These are phyloP conservation scores for Corydoras maculifer DNA, from an alignment of 2,113 vertebrate species.

Conservation along the genomic window DNA sequence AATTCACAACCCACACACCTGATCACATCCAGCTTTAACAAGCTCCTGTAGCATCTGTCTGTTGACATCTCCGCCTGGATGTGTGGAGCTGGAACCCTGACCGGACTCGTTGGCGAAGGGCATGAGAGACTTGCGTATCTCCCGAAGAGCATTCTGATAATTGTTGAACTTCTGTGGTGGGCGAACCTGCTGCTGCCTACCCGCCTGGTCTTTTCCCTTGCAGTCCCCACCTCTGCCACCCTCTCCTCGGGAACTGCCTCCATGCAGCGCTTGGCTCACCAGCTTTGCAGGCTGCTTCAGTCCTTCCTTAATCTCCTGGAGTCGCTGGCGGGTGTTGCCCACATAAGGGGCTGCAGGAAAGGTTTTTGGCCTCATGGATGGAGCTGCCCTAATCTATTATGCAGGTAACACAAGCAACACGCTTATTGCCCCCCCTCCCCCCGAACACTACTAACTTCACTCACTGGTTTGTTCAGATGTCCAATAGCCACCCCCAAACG, in stretches of 20 bases:
- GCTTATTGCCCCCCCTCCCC: background rate
- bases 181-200: constrained; percentile 84
- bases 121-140: constrained; percentile 93
- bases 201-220: constrained; percentile 80
- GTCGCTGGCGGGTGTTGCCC: constrained; percentile 91
- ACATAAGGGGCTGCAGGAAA: constrained; percentile 92
- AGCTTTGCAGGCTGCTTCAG: constrained; percentile 92
- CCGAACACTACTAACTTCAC: constrained; percentile 5
- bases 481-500: background rate
- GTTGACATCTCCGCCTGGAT: constrained; percentile 78
- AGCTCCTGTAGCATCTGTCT: constrained; percentile 95
- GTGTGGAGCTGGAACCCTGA: constrained; percentile 58
- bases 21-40: constrained; percentile 92
- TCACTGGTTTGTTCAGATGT: constrained; percentile 15
- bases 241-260: constrained; percentile 67
- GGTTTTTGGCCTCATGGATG: constrained; percentile 96
- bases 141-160: constrained; percentile 89
- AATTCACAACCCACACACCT: constrained; percentile 61
- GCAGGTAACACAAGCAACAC: background rate
- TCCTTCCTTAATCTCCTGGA: constrained; percentile 96
- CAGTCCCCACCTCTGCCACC: constrained; percentile 65
- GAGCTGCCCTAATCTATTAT: constrained; percentile 51
- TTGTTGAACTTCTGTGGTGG: constrained; percentile 89
- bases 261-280: constrained; percentile 73
- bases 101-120: constrained; percentile 78